Conservation (phyloP, 2,113 vertebrate genomes). For the Stegastes partitus region DNA sequence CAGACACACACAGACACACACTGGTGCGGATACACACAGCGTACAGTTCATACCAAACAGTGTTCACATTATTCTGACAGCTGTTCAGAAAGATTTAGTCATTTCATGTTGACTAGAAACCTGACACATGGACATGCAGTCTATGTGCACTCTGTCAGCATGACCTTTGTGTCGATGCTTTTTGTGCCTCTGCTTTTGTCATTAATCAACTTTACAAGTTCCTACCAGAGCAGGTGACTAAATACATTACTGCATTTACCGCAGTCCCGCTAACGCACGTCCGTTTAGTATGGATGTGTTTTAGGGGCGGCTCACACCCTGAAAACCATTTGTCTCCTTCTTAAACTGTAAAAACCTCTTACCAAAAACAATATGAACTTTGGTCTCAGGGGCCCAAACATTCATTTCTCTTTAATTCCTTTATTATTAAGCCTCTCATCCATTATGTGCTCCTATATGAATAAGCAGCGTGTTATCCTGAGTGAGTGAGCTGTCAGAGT, state of each 20-base stretch:
- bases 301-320: slow-evolving; percentile 19
- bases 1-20: slow-evolving; percentile 11
- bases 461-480: slow-evolving; percentile 21
- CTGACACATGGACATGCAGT: slow-evolving; percentile 26
- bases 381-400: slow-evolving; percentile 21
- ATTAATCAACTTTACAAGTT: slow-evolving; percentile 60
- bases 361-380: slow-evolving; percentile 13
- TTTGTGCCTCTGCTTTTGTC: slow-evolving; percentile 6
- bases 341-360: slow-evolving; percentile 27
- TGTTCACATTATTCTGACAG: slow-evolving; percentile 34
- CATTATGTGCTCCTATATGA: slow-evolving; percentile 28
- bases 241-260: slow-evolving; percentile 12
- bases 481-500: slow-evolving; percentile 31
- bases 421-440: slow-evolving; percentile 33
- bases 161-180: slow-evolving; percentile 28
- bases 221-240: slow-evolving; percentile 3
- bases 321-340: slow-evolving; percentile 38
- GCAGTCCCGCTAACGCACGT: no score
- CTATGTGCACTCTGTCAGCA: slow-evolving; percentile 13
- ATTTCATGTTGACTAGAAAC: slow-evolving; percentile 28
- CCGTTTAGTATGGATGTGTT: slow-evolving; percentile 21
- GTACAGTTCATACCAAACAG: background rate
- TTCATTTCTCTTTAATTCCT: slow-evolving; percentile 41
- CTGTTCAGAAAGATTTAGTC: slow-evolving; percentile 26
- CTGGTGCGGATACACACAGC: slow-evolving; percentile 38